Base-by-base conservation (phyloP, 1,140 invertebrate species). In the Chironomus tepperi region DNA sequence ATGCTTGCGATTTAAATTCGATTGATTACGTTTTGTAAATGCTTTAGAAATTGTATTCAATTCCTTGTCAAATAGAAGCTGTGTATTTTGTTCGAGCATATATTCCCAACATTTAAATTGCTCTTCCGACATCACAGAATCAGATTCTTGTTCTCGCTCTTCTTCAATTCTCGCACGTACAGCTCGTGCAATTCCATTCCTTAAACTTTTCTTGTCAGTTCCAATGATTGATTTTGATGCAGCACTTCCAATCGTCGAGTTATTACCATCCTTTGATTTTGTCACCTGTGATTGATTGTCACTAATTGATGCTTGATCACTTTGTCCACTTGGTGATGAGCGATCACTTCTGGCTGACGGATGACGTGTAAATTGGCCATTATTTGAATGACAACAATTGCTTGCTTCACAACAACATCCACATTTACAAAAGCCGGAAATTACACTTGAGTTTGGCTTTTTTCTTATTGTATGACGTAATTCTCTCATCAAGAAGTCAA, bases 41-140 rank as follows among this genome's bases (percentile, higher is more conserved):
- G 86, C 87, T 77, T 88, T 89, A 0, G 90, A 89, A 18, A 95
- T 81, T 10, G 92, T 93, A 79, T 95, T 93, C 67, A 95, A 80
- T 81, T 95, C 93, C 79, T 94, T 93, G 81, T 94, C 92, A 77
- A 95, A 95, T 0, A 96, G 78, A 76, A 95, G 82, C 79, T 95
- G 93, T 0, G 93, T 94, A 78, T 96, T 96, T 82, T 95, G 92
- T 79, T 95, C 93, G 18, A 96, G 80, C 91, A 95, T 95, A 78
- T 95, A 96, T 77, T 96, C 93, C 93, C 93, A 96, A 78, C 93
- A 94, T 77, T 93, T 91, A 78, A 94, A 94, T 79, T 94, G 93
- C 79, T 96, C 93, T 77, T 94, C 93, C 5, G 90, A 92, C 79
- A 80, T 81, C 77, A 79, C 86, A 70, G 79, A 88, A 84, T 84